phyloP scores from a whole-genome alignment of 2,888 invertebrate species.

The Aspidiotus rigidus region DNA sequence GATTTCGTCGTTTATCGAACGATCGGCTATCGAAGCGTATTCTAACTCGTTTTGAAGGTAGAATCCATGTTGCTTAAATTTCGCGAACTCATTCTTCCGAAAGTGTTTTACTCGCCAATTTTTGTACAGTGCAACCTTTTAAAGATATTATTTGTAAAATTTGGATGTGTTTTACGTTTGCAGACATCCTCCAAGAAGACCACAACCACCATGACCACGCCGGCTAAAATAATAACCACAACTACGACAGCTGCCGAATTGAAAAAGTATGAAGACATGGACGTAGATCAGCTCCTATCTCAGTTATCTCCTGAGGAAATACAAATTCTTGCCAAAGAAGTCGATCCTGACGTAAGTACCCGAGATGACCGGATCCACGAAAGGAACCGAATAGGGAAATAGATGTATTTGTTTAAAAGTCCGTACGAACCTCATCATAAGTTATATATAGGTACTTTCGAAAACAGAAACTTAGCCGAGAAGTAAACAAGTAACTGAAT shows the following conservation, averaged over 20 bases:
- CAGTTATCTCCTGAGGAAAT: conserved; percentile 93
- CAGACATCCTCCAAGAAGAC: conserved; percentile 77
- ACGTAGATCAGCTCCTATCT: conserved; percentile 87
- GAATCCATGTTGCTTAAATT: background rate
- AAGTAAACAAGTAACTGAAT: too few relatives aligned
- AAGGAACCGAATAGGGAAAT: too few relatives aligned
- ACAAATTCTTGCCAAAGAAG: conserved; percentile 93
- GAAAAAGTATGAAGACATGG: conserved; percentile 85
- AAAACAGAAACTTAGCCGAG: too few relatives aligned
- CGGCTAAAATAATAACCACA: conserved; percentile 80
- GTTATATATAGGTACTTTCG: too few relatives aligned
- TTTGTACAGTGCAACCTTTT: too few relatives aligned
- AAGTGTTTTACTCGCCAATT: background rate
- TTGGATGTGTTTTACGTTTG: conserved; percentile 43
- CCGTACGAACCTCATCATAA: too few relatives aligned
- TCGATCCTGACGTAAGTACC: conserved; percentile 93
- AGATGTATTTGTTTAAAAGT: too few relatives aligned
- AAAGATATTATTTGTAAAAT: background rate
- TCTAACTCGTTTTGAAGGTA: too few relatives aligned
- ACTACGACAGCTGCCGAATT: conserved; percentile 49
- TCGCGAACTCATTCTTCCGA: background rate
- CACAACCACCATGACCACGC: conserved; percentile 81
- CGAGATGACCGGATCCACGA: too few relatives aligned
- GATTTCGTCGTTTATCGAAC: too few relatives aligned
- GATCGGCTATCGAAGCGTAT: too few relatives aligned